Percentiles rank a stretch among this genome's conserved stretches.
Conservation (phyloP, 2,113 vertebrate species). For the Muntiacus muntjak region DNA sequence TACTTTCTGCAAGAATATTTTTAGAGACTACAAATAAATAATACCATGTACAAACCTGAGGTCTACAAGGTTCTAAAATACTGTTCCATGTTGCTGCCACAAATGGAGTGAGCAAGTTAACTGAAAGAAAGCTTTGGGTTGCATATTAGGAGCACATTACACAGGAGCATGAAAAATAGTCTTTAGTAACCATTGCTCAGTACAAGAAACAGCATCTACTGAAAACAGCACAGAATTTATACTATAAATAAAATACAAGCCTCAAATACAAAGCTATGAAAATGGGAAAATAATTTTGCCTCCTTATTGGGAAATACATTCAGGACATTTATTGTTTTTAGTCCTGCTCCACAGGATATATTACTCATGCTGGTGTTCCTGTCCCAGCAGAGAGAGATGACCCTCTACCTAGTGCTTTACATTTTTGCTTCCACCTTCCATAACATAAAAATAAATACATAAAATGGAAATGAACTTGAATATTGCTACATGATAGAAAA, state of each 20-base stretch:
- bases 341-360: slow-evolving; percentile 16
- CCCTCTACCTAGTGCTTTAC: neutral
- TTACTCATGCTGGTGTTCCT: neutral
- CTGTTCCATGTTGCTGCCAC: neutral
- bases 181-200: slow-evolving; percentile 36
- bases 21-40: slow-evolving; percentile 28
- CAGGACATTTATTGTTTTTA: slow-evolving; percentile 32
- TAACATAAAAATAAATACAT: neutral
- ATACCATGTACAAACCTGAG: neutral
- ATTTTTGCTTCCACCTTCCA: neutral
- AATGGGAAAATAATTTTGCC: slow-evolving; percentile 67
- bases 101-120: neutral
- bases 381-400: neutral
- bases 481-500: neutral
- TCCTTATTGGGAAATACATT: slow-evolving; percentile 52
- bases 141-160: neutral
- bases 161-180: neutral
- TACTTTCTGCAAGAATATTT: neutral
- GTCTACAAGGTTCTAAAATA: slow-evolving; percentile 47
- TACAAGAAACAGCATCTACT: slow-evolving; percentile 35
- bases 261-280: slow-evolving; percentile 66
- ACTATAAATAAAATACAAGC: slow-evolving; percentile 71
- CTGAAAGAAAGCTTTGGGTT: neutral
- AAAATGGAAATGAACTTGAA: neutral
- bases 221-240: slow-evolving; percentile 59